A percentile compares a stretch with the other conserved stretches of the same genome.
phyloP scores from a whole-genome alignment of 2,888 invertebrate species.

The Amblyjoppa fuscipennis region DNA sequence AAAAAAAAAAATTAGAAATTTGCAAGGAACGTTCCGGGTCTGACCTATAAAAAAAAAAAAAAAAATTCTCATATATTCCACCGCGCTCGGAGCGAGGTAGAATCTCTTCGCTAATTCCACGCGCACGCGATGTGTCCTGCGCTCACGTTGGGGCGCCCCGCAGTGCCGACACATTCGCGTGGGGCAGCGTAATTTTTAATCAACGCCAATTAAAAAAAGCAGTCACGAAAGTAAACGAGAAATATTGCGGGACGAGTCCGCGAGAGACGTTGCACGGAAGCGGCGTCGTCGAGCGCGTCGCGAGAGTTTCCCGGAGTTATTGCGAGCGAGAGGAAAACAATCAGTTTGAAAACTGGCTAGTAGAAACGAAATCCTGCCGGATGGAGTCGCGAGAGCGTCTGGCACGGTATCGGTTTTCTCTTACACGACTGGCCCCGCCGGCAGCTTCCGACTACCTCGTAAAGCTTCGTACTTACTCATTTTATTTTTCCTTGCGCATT shows the following conservation, averaged over 20 bases:
- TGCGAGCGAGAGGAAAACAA: not conserved
- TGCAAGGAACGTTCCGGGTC: not conserved
- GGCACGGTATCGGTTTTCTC: slow-evolving; percentile 9
- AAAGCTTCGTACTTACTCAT: slow-evolving; percentile 8
- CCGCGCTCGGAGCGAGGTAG: not conserved
- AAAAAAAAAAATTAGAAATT: slow-evolving; percentile 21
- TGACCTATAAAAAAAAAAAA: not conserved
- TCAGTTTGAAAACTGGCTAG: not conserved
- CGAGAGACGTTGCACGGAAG: not conserved
- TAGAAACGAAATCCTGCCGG: not conserved
- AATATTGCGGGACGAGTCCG: not conserved
- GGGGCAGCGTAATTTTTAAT: slow-evolving; percentile 47
- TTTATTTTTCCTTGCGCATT: slow-evolving; percentile 18
- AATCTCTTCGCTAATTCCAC: slow-evolving; percentile 24
- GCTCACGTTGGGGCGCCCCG: not conserved
- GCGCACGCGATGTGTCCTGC: slow-evolving; percentile 32
- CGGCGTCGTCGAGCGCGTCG: not conserved
- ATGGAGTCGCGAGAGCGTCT: not conserved
- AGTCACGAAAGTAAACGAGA: slow-evolving; percentile 39
- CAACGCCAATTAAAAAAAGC: slow-evolving; percentile 33
- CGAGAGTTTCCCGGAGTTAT: not conserved
- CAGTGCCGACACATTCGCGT: not conserved
- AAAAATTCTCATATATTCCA: slow-evolving; percentile 9
- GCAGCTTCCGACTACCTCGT: not conserved
- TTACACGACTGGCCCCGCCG: not conserved